A percentile compares a stretch with the other conserved stretches of the same genome.
Conservation (phyloP, 1,140 invertebrate genomes). For the Drosophila prosaltans region DNA sequence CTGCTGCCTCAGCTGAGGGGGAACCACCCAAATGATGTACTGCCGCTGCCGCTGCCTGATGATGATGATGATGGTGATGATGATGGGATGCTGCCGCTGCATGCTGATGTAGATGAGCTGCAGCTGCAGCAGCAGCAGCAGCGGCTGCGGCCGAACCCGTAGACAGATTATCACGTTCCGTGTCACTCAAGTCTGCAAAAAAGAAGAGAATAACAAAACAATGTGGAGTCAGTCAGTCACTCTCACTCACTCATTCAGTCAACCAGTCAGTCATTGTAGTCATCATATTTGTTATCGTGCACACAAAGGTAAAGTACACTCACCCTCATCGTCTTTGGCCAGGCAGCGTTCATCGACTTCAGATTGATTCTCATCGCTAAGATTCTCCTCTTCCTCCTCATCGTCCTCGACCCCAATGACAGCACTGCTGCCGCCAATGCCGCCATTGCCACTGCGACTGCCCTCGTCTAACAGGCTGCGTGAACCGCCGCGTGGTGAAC, state of each 20-base stretch:
- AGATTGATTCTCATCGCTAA: constrained; percentile 91
- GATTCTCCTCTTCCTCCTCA: constrained; percentile 90
- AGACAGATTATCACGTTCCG: constrained; percentile 82
- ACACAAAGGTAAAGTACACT: constrained; percentile 66
- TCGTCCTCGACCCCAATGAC: constrained; percentile 84
- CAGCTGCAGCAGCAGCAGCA: constrained; percentile 65
- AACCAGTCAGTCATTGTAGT: constrained; percentile 33
- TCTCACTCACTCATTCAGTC: constrained; percentile 8
- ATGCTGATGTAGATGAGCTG: constrained; percentile 73
- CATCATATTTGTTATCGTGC: constrained; percentile 38
- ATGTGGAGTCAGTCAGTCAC: constrained; percentile 68
- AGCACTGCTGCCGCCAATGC: constrained; percentile 84
- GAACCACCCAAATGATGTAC: constrained; percentile 69
- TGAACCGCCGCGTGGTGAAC: constrained; percentile 81
- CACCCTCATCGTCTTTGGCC: constrained; percentile 94
- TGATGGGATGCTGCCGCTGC: constrained; percentile 55
- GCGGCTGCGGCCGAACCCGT: constrained; percentile 71
- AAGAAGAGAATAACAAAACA: constrained; percentile 86
- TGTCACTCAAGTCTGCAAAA: constrained; percentile 81
- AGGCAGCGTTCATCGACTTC: constrained; percentile 84
- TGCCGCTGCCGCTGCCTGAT: constrained; percentile 57
- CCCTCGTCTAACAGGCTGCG: constrained; percentile 71
- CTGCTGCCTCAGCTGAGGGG: constrained; percentile 59
- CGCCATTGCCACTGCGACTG: constrained; percentile 84
- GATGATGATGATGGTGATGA: constrained; percentile 62